Evolutionary conservation across 2,113 vertebrate species (phyloP).

Genomic region (Pheucticus melanocephalus): DNA sequence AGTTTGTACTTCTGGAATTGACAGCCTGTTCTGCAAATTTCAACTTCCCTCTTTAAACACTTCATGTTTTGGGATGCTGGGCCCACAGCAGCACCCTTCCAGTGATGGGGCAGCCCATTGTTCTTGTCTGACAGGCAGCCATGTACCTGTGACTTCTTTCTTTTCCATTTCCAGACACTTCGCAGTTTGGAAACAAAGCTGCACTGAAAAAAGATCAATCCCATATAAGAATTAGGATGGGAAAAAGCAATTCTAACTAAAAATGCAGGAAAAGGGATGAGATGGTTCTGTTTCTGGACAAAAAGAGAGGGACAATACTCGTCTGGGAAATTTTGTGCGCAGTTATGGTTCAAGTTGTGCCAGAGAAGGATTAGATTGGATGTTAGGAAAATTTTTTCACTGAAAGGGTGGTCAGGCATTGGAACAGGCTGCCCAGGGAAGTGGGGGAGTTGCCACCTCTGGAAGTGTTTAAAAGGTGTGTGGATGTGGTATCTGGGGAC

Average conservation of each 20-base stretch:
- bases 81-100: not conserved
- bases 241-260: not conserved
- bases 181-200: not conserved
- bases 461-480: accelerated
- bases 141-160: not conserved
- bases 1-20: not conserved
- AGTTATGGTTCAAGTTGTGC: not conserved
- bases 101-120: accelerated
- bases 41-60: not conserved
- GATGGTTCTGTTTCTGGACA: not conserved
- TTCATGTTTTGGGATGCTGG: not conserved
- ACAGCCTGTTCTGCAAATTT: not conserved
- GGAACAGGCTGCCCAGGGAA: not conserved
- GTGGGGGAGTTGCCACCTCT: not conserved
- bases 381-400: not conserved
- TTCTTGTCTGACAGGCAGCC: not conserved
- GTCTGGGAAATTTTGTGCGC: not conserved
- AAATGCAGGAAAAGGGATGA: not conserved
- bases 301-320: not conserved
- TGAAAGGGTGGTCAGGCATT: not conserved
- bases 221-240: not conserved
- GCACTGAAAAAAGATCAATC: not conserved
- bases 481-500: not conserved
- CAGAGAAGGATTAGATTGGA: not conserved
- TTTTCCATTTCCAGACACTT: not conserved